These are phyloP conservation scores for Glareola pratincola DNA, from an alignment of 2,113 vertebrate species.

Conservation along the genomic window DNA sequence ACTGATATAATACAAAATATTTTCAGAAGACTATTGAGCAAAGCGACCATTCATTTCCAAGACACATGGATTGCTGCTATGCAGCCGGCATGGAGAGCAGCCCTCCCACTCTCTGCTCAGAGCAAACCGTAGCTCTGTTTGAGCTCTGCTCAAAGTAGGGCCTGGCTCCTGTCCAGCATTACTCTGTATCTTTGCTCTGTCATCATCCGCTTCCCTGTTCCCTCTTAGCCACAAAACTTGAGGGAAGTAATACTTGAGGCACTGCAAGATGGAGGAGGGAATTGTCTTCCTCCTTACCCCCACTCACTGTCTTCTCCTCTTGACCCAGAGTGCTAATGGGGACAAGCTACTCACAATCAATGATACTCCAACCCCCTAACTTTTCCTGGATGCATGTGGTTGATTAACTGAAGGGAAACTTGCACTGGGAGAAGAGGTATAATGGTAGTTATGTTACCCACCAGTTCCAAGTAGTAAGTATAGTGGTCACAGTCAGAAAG, in stretches of 20 bases:
- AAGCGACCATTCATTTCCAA: not conserved
- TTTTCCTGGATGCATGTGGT: not conserved
- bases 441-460: not conserved
- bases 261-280: not conserved
- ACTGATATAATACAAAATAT: not conserved
- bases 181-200: not conserved
- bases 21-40: not conserved
- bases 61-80: fast-evolving
- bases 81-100: not conserved
- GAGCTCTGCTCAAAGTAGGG: not conserved
- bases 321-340: not conserved
- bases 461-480: not conserved
- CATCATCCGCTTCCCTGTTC: not conserved
- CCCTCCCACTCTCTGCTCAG: not conserved
- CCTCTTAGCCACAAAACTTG: not conserved
- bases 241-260: not conserved
- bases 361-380: not conserved
- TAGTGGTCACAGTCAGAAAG: conserved; percentile 23
- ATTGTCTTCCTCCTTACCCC: not conserved
- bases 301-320: not conserved
- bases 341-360: not conserved
- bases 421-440: not conserved
- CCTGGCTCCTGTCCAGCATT: not conserved
- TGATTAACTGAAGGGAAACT: not conserved
- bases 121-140: not conserved